Evolutionary conservation across 2,888 invertebrate species (phyloP).

Genomic region (Tinea semifulvella): DNA sequence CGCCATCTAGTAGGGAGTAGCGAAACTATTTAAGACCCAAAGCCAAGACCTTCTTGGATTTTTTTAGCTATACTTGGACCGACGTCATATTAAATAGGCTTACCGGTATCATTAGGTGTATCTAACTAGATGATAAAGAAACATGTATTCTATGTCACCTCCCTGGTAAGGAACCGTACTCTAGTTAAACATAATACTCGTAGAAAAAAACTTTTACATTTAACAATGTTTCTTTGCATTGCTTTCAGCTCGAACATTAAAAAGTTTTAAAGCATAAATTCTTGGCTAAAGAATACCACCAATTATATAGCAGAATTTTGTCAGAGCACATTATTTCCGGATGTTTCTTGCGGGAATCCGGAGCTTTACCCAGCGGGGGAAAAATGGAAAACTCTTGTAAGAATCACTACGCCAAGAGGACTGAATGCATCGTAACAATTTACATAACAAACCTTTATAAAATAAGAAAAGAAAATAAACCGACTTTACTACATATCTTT

Average conservation of each 20-base stretch:
- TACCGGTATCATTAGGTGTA: too few species aligned
- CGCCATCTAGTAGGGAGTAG: slow-evolving; percentile 44
- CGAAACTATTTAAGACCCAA: slow-evolving; percentile 19
- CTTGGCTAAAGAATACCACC: not conserved
- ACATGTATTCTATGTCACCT: too few species aligned
- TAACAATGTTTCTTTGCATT: too few species aligned
- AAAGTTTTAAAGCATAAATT: not conserved
- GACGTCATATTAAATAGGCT: too few species aligned
- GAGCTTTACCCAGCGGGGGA: slow-evolving; percentile 24
- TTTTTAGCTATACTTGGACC: too few species aligned
- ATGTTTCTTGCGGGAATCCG: slow-evolving; percentile 1
- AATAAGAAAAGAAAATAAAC: not conserved
- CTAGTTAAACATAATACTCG: too few species aligned
- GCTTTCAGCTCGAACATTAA: too few species aligned
- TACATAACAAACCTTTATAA: slow-evolving; percentile 19
- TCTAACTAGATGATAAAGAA: too few species aligned
- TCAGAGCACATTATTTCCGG: slow-evolving; percentile 5
- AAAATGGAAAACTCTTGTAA: slow-evolving; percentile 51
- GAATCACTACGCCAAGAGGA: slow-evolving; percentile 3
- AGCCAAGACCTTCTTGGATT: too few species aligned
- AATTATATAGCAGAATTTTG: slow-evolving; percentile 2
- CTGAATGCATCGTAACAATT: slow-evolving; percentile 15
- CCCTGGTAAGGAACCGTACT: too few species aligned
- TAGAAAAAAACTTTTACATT: too few species aligned
- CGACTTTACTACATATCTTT: too few species aligned